Conservation (phyloP, 2,797 vertebrate genomes). For the Acrossocheilus wenchowensis region DNA sequence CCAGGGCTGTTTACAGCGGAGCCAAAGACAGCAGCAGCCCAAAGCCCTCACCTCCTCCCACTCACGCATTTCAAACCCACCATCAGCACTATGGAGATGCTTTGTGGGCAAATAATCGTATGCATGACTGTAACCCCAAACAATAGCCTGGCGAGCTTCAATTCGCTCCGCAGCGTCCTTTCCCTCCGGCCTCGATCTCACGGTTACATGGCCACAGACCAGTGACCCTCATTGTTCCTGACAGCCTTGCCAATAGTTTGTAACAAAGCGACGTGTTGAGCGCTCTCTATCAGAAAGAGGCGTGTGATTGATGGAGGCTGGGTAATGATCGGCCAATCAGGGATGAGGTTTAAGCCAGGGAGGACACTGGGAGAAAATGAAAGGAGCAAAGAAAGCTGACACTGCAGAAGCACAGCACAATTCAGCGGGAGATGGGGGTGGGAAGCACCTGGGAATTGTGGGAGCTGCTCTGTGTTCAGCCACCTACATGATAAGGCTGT, state of each 20-base stretch:
- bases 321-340: conserved; percentile 53
- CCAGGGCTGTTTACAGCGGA: conserved; percentile 49
- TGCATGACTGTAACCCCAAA: conserved; percentile 45
- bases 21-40: conserved; percentile 41
- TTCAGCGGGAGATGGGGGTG: conserved; percentile 8
- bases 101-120: conserved; percentile 47
- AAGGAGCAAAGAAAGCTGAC: conserved; percentile 59
- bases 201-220: conserved; percentile 42
- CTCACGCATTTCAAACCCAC: conserved; percentile 41
- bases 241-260: conserved; percentile 53
- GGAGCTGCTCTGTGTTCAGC: conserved; percentile 41
- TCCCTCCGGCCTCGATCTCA: conserved; percentile 23
- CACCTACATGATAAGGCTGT: conserved; percentile 33
- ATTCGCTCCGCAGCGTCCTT: conserved; percentile 32
- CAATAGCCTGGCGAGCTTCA: conserved; percentile 47
- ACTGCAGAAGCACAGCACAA: conserved; percentile 48
- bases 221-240: conserved; percentile 56
- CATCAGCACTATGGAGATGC: conserved; percentile 49
- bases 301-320: conserved; percentile 27
- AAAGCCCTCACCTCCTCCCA: conserved; percentile 43
- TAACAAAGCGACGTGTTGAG: conserved; percentile 26
- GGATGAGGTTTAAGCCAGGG: conserved; percentile 45
- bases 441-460: conserved; percentile 43
- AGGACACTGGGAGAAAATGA: conserved; percentile 59
- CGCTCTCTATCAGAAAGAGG: conserved; percentile 30